Conservation (phyloP, 2,888 invertebrate genomes). For the Pinctada fucata region DNA sequence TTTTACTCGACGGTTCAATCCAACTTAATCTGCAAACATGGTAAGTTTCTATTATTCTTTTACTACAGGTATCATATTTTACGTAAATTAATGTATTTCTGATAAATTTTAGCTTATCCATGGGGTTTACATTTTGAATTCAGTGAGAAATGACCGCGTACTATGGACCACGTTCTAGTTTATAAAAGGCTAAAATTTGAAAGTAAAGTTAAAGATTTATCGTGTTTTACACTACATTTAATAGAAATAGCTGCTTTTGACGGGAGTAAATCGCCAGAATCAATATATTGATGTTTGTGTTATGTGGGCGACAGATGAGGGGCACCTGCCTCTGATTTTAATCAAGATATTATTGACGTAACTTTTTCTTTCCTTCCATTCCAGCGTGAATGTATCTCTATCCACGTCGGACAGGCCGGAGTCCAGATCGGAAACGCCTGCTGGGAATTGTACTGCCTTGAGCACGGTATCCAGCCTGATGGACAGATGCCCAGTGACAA, state of each 20-base stretch:
- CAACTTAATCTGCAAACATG: not conserved
- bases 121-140: not conserved
- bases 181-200: too few species aligned
- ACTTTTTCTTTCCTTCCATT: constrained; percentile 23
- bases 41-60: not conserved
- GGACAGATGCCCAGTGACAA: constrained; percentile 86
- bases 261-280: too few species aligned
- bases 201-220: too few species aligned
- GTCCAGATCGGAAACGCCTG: constrained; percentile 80
- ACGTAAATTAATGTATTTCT: not conserved
- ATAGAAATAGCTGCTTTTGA: too few species aligned
- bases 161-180: too few species aligned
- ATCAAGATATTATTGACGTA: not conserved
- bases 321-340: too few species aligned
- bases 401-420: constrained; percentile 79
- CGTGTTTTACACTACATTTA: too few species aligned
- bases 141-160: not conserved
- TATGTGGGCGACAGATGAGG: too few species aligned
- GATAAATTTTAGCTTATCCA: too few species aligned
- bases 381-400: constrained; percentile 78
- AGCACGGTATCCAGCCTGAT: constrained; percentile 80
- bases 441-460: constrained; percentile 81
- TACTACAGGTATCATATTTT: not conserved
- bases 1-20: not conserved
- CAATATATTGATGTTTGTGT: too few species aligned